A percentile compares a stretch with the other conserved stretches of the same genome.
phyloP scores from a whole-genome alignment of 2,888 invertebrate species.

The Cataglyphis altisquamis region DNA sequence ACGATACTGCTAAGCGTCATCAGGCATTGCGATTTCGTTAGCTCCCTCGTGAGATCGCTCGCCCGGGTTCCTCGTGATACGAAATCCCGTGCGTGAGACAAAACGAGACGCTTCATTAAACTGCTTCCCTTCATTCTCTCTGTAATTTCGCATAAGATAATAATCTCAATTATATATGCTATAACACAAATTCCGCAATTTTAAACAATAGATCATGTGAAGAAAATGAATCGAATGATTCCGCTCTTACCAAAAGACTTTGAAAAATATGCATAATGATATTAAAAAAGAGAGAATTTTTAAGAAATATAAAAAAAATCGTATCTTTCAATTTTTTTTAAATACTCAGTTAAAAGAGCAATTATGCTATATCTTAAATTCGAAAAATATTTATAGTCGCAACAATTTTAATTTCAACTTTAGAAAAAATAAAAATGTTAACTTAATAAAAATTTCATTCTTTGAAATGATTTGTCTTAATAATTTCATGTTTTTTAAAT shows the following conservation, averaged over 20 bases:
- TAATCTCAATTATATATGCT: constrained; percentile 31
- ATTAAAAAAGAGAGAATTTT: not conserved
- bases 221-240: not conserved
- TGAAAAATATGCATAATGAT: not conserved
- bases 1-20: constrained; percentile 34
- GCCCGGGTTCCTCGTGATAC: not conserved
- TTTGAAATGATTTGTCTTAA: not conserved
- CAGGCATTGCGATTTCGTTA: constrained; percentile 24
- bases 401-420: not conserved
- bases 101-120: constrained; percentile 1
- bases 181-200: constrained; percentile 7
- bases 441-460: not conserved
- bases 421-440: not conserved
- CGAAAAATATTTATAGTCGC: not conserved
- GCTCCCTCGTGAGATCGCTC: not conserved
- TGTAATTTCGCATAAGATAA: constrained; percentile 4
- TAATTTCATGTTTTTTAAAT: not conserved
- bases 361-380: not conserved
- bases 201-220: constrained; percentile 32
- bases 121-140: constrained; percentile 22
- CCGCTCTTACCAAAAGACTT: not conserved
- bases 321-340: not conserved
- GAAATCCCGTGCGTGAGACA: constrained; percentile 29
- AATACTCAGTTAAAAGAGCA: not conserved
- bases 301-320: not conserved